Evolutionary conservation across 2,113 vertebrate genomes (phyloP).

Genomic region (Porphyrio hochstetteri): DNA sequence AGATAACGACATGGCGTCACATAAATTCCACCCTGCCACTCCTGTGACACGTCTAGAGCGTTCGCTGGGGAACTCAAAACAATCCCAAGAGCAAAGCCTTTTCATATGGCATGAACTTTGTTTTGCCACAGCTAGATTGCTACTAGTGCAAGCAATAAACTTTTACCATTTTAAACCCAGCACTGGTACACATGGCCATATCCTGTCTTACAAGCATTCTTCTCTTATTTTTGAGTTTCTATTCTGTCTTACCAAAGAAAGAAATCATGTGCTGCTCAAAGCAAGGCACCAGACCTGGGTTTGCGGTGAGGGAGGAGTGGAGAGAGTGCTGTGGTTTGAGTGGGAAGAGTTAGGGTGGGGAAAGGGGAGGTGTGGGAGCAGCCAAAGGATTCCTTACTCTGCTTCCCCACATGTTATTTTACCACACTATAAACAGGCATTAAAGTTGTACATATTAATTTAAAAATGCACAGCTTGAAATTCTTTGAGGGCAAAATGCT

Average conservation of each 20-base stretch:
- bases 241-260: background rate
- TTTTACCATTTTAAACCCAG: background rate
- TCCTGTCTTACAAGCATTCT: background rate
- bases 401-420: background rate
- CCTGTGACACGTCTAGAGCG: background rate
- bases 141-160: background rate
- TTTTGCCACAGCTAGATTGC: background rate
- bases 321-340: background rate
- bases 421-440: background rate
- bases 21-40: background rate
- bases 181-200: background rate
- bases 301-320: background rate
- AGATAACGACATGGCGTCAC: fast-evolving
- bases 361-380: background rate
- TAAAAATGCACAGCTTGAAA: background rate
- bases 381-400: background rate
- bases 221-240: background rate
- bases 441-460: background rate
- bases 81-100: background rate
- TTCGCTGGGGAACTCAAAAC: background rate
- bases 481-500: background rate
- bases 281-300: background rate
- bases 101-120: background rate
- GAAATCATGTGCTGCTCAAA: background rate
- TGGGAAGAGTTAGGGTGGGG: background rate